These are phyloP conservation scores for Talpa occidentalis DNA, from an alignment of 2,113 vertebrate species.

Conservation along the genomic window DNA sequence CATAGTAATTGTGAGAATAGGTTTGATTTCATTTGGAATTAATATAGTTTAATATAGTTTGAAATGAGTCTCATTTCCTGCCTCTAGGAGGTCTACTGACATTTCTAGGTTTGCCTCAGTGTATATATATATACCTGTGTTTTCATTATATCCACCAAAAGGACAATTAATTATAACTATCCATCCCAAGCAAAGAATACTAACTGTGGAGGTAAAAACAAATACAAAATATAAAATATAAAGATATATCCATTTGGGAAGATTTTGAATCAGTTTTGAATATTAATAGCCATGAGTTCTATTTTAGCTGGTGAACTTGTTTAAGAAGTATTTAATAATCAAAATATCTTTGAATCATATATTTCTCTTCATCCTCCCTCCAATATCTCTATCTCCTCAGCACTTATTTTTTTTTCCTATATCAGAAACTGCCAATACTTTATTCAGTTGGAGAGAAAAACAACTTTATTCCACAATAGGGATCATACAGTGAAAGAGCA, in stretches of 20 bases:
- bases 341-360: background rate
- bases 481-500: background rate
- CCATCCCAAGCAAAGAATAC: background rate
- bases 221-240: constrained; percentile 52
- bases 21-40: constrained; percentile 86
- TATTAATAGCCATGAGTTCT: constrained; percentile 26
- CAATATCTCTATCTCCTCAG: background rate
- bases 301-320: constrained; percentile 26
- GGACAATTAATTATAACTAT: constrained; percentile 3
- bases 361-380: background rate
- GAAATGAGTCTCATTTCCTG: constrained; percentile 82
- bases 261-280: constrained; percentile 28
- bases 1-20: constrained; percentile 82
- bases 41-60: constrained; percentile 84
- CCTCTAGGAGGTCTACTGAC: constrained; percentile 76
- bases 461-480: background rate
- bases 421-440: background rate
- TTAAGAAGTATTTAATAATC: background rate
- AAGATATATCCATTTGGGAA: constrained; percentile 13
- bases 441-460: background rate
- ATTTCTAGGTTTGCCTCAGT: constrained; percentile 73
- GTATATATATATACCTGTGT: background rate
- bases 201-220: background rate
- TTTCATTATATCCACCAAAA: background rate
- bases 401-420: background rate